Base-by-base conservation (phyloP, 1,140 invertebrate genomes). In the Melipona quadrifasciata region DNA sequence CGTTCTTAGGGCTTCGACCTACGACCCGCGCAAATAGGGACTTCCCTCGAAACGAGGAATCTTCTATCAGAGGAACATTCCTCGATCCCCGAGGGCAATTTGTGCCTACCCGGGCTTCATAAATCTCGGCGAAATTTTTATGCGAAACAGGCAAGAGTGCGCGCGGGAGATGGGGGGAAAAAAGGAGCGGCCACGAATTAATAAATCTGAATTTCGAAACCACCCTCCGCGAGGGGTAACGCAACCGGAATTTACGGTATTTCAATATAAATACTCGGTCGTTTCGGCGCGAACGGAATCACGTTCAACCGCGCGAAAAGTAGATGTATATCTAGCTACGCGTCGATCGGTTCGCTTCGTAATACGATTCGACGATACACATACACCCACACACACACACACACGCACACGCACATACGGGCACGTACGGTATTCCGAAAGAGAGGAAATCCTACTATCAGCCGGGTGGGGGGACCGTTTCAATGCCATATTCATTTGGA, bases 21-120 rank as follows among this genome's bases (percentile, higher is more conserved):
- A 58, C 85, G 86, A 87, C 89, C 90, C 91, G 86, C 78, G 86
- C 89, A 90, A 92, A 90, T 89, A 91, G 86, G 82, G 89, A 88
- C 79, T 88, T 89, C 85, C 74, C 86, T 47, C 55, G 70, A 78
- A 79, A 65, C 75, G 70, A 47, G 76, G 61, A 85, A 90, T 90
- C 85, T 86, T 83, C 88, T 90, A 91, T 92, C 86, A 55, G 84
- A 90, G 89, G 86, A 87, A 82, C 81, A 83, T 78, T 80, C 82
- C 51, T 64, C 67, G 47, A 58, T 72, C 68, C 78, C 83, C 1
- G 58, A 27, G 58, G 77, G 57, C 77, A 67, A 55, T 72, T 67
- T 73, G 51, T 65, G 47, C 31, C 70, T 47, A 31, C 24, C 17
- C n/a, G 14, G 19, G 70, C 61, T 79, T 68, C 58, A 71, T 78